Base-by-base conservation (phyloP, 2,888 invertebrate genomes). In the Altica lythri region DNA sequence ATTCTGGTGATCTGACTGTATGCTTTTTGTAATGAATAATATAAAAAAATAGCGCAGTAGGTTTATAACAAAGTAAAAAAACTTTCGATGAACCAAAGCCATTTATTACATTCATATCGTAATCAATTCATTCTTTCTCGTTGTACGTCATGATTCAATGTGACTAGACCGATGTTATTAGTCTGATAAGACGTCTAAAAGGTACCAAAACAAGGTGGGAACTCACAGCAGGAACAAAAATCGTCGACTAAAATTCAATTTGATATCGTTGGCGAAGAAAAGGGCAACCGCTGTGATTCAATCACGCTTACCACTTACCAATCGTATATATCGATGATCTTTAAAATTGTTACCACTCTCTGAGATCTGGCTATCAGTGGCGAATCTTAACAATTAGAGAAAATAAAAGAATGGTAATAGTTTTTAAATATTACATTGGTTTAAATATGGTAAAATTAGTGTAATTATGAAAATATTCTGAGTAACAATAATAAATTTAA, bases 241-340 rank as follows among this genome's bases (percentile, higher is more conserved):
- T 53, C 40, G 25, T 49, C 49, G 49, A 42, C 14, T 49, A 14
- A 14, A 49, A 49, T 49, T 49, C 40, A 40, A 49, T 49, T 49
- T 40, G 49, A 49, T 49, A 49, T 40, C 40, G 49, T 32, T 32
- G 10, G 30, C 66, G 64, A 70, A 72, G 69, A 72, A 71, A 68
- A 68, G 68, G 70, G 66, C 71, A 61, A 69, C 72, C 71, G 72
- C 72, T 72, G 73, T 57, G 73, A 73, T 72, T 69, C 73, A 73
- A 72, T 73, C 72, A 72, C 67, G 69, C 66, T 68, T 66, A 64
- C 69, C 71, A 71, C 66, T 71, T 71, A 70, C 70, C 71, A 72
- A 71, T 72, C 40, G 32, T 22, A 16, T 48, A 12, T 49, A 49
- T 49, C 49, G 49, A 40, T 37, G 49, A 40, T 40, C 34, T 46